Percentiles rank a stretch among this genome's conserved stretches.
Conservation (phyloP, 2,113 vertebrate species). For the Lasiurus cinereus region DNA sequence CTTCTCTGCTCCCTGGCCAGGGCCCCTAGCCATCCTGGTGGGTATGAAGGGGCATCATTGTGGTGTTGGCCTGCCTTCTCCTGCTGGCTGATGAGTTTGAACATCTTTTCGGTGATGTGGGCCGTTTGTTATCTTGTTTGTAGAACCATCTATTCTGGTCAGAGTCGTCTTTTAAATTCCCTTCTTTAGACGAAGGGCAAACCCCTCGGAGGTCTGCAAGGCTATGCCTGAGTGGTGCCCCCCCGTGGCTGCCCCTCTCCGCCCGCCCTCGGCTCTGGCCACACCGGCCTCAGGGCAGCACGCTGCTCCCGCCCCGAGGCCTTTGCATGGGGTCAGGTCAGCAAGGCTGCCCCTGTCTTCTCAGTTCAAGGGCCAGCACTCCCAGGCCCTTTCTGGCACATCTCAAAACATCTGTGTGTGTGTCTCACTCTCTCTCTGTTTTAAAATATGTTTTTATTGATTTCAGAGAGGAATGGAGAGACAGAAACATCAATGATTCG, state of each 20-base stretch:
- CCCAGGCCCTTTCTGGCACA: not conserved
- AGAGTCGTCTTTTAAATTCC: not conserved
- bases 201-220: not conserved
- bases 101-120: not conserved
- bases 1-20: not conserved
- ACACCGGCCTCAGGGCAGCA: not conserved
- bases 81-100: no score
- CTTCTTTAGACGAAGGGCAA: not conserved
- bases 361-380: not conserved
- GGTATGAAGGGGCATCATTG: not conserved
- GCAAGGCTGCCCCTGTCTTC: not conserved
- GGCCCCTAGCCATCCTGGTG: not conserved
- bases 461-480: no score
- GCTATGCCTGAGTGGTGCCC: accelerated
- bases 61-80: not conserved
- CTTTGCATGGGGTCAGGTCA: not conserved
- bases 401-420: not conserved
- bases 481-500: no score
- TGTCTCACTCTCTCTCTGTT: no score
- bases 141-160: not conserved
- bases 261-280: not conserved
- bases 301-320: not conserved
- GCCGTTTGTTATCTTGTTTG: not conserved
- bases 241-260: accelerated
- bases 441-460: no score